Percentiles rank a stretch among this genome's conserved stretches.
phyloP scores from a whole-genome alignment of 2,888 invertebrate genomes.

The Heteromyza rotundicornis region DNA sequence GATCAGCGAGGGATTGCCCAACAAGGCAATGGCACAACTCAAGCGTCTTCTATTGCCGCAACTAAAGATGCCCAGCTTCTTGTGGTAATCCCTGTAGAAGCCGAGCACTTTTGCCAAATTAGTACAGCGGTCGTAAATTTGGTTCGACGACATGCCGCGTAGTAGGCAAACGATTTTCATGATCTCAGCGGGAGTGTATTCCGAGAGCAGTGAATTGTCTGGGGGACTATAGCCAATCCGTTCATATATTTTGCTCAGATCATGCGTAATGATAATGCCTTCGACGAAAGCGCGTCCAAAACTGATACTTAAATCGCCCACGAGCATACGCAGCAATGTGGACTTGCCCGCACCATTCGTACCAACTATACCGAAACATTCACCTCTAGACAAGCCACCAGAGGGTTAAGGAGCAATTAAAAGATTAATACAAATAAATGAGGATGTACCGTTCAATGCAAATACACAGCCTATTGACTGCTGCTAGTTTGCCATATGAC shows the following conservation, averaged over 20 bases:
- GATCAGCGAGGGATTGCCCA: constrained; percentile 15
- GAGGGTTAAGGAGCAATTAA: neutral
- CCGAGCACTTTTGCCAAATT: constrained; percentile 17
- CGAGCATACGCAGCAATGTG: constrained; percentile 10
- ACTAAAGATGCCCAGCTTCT: neutral
- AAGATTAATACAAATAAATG: neutral
- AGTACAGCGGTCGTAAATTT: constrained; percentile 2
- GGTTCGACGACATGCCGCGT: constrained; percentile 7
- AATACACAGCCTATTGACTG: constrained; percentile 34
- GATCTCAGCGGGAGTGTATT: constrained; percentile 8
- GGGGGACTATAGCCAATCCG: constrained; percentile 19
- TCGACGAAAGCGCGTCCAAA: constrained; percentile 15
- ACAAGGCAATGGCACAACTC: constrained; percentile 7
- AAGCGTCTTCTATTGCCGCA: constrained; percentile 14
- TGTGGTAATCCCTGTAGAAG: constrained; percentile 2
- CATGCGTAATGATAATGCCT: neutral
- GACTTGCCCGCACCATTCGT: constrained; percentile 9
- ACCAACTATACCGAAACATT: constrained; percentile 17
- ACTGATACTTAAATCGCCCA: neutral
- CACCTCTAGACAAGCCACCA: constrained; percentile 16
- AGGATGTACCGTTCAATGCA: constrained; percentile 29
- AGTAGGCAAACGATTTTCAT: constrained; percentile 12
- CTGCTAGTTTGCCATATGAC: neutral
- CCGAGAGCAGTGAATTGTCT: neutral
- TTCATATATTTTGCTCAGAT: constrained; percentile 9